Percentiles rank a stretch among this genome's conserved stretches.
phyloP scores from a whole-genome alignment of 2,888 invertebrate genomes.

The Aspidiotus destructor region DNA sequence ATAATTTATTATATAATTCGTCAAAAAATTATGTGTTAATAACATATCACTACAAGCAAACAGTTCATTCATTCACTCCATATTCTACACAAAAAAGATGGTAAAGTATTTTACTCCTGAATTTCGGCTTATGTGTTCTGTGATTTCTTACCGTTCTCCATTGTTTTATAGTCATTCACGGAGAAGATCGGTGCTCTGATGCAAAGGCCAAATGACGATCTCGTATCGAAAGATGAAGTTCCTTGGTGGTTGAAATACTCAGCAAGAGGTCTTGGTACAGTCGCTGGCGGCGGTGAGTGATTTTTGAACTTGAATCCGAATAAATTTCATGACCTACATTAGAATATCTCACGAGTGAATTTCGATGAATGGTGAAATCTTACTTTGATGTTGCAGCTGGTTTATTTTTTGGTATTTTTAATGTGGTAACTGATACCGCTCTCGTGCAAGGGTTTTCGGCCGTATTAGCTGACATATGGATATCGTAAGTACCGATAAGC shows the following conservation, averaged over 20 bases:
- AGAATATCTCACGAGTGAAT: not conserved
- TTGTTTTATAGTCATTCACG: conserved; percentile 18
- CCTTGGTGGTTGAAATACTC: conserved; percentile 86
- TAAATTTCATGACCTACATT: not conserved
- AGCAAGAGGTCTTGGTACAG: conserved; percentile 70
- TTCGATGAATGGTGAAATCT: not conserved
- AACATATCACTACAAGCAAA: no score
- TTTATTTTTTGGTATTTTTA: not conserved
- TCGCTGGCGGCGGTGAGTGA: conserved; percentile 50
- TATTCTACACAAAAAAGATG: no score
- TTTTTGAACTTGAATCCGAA: not conserved
- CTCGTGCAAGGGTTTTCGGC: not conserved
- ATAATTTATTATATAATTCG: no score
- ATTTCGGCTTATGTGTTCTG: not conserved
- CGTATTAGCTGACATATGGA: not conserved
- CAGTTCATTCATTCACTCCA: no score
- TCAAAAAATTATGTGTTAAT: no score
- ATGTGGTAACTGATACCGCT: no score
- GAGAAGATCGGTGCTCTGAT: conserved; percentile 27
- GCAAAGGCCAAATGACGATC: conserved; percentile 71
- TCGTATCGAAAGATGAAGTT: conserved; percentile 65
- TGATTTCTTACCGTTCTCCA: not conserved
- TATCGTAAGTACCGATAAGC: no score
- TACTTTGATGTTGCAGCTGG: not conserved
- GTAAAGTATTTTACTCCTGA: no score